Evolutionary conservation across 2,797 vertebrate genomes (phyloP).

Genomic region (Tenualosa thibaudeaui): DNA sequence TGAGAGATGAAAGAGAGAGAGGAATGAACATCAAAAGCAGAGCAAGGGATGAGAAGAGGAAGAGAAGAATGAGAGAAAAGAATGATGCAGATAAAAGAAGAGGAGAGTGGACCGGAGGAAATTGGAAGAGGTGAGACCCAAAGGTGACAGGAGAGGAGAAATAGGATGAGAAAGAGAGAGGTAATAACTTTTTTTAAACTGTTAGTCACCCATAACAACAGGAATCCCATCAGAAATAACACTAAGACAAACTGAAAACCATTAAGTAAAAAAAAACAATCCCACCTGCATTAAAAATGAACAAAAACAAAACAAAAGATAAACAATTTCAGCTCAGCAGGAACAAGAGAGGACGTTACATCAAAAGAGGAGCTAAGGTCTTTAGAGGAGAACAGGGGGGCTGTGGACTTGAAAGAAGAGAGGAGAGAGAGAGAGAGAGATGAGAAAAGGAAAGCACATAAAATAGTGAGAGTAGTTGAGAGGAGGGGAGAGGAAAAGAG

Average conservation of each 20-base stretch:
- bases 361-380: neutral
- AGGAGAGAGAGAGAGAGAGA: neutral
- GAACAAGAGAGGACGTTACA: neutral
- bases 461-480: neutral
- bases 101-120: too few relatives aligned
- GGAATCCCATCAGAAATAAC: neutral
- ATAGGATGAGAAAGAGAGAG: neutral
- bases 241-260: neutral
- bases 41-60: neutral
- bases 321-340: neutral
- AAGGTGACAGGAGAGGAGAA: neutral
- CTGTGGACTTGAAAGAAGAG: neutral
- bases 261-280: too few relatives aligned
- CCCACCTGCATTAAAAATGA: too few relatives aligned
- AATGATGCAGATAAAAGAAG: too few relatives aligned
- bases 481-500: neutral
- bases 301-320: too few relatives aligned
- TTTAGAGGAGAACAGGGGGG: neutral
- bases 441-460: neutral
- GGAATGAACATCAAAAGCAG: neutral
- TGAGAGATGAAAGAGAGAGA: neutral
- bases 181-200: too few relatives aligned
- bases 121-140: too few relatives aligned
- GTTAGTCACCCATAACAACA: too few relatives aligned
- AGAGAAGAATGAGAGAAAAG: neutral